Conservation (phyloP, 1,140 invertebrate genomes). For the Laupala kohalensis region DNA sequence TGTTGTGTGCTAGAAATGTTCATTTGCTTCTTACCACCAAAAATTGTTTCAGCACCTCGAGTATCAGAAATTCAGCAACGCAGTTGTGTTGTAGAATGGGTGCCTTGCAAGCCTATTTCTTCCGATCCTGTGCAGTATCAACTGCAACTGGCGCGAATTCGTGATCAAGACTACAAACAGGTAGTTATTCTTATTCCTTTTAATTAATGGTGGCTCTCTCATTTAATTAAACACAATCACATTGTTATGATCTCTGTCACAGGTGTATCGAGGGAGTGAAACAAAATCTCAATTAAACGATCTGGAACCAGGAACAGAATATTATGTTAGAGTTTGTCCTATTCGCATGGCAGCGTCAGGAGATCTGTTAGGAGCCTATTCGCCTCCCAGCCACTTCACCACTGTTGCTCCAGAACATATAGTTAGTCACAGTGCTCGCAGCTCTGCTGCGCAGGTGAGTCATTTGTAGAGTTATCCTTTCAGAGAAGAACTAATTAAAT, state of each 20-base stretch:
- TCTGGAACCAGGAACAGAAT: conserved; percentile 54
- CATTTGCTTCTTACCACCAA: not conserved
- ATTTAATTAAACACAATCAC: not conserved
- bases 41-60: conserved; percentile 32
- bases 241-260: conserved; percentile 17
- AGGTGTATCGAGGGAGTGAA: conserved; percentile 58
- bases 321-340: conserved; percentile 56
- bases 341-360: conserved; percentile 42
- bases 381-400: conserved; percentile 41
- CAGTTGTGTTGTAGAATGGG: conserved; percentile 42
- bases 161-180: conserved; percentile 46
- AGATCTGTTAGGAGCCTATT: conserved; percentile 49
- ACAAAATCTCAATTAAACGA: conserved; percentile 47
- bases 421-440: not conserved
- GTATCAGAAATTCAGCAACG: conserved; percentile 31
- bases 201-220: not conserved
- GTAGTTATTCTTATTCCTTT: conserved; percentile 24
- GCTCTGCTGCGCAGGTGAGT: conserved; percentile 19
- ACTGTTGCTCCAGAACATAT: conserved; percentile 20
- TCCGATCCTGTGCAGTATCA: conserved; percentile 48
- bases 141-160: conserved; percentile 44
- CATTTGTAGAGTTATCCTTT: no score
- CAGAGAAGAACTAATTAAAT: no score
- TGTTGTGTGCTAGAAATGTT: not conserved
- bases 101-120: conserved; percentile 32